A percentile compares a stretch with the other conserved stretches of the same genome.
Evolutionary conservation across 2,113 vertebrate genomes (phyloP).

Genomic region (Clarias magur): DNA sequence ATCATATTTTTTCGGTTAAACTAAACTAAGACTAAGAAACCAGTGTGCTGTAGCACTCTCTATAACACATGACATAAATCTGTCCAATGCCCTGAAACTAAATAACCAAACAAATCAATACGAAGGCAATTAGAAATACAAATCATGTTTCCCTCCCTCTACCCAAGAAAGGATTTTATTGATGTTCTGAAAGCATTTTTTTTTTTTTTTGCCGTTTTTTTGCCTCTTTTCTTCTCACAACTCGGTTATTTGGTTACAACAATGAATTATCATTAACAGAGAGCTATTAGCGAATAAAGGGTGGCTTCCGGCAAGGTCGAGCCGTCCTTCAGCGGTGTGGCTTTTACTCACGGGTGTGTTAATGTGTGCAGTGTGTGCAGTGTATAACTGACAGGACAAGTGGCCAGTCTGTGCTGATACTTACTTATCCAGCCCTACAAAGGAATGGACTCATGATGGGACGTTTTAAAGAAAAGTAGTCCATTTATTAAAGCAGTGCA

Average conservation of each 20-base stretch:
- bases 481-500: neutral
- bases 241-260: neutral
- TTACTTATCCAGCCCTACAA: neutral
- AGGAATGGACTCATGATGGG: neutral
- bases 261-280: neutral
- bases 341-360: neutral
- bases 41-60: neutral
- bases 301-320: neutral
- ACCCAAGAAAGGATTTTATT: neutral
- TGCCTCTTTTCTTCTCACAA: neutral
- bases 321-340: neutral
- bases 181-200: neutral
- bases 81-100: conserved; percentile 67
- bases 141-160: conserved; percentile 54
- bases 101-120: conserved; percentile 69
- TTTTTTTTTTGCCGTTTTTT: neutral
- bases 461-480: neutral
- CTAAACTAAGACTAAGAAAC: neutral
- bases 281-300: neutral
- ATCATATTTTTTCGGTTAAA: neutral
- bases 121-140: conserved; percentile 69
- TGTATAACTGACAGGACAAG: neutral
- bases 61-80: neutral
- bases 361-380: neutral
- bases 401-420: neutral